Conservation (phyloP, 2,888 invertebrate species). For the Scaptomyza tumidula region DNA sequence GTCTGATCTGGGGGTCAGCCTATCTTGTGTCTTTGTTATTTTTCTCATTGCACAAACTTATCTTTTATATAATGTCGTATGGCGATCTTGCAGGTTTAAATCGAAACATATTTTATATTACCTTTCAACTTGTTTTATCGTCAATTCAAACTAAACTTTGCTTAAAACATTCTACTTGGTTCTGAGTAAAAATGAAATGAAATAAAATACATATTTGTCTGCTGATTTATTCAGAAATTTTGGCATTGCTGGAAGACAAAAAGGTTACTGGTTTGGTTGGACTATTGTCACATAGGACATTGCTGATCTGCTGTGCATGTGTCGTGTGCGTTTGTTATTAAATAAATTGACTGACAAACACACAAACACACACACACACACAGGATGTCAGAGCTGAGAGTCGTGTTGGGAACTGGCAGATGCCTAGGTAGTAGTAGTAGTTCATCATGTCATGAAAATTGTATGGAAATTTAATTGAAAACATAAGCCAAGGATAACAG, state of each 20-base stretch:
- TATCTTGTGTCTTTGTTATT: too few relatives aligned
- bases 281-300: conserved; percentile 35
- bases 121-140: too few relatives aligned
- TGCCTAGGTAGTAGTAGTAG: conserved; percentile 81
- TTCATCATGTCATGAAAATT: conserved; percentile 83
- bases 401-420: conserved; percentile 55
- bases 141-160: too few relatives aligned
- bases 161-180: too few relatives aligned
- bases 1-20: too few relatives aligned
- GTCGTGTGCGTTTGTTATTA: conserved; percentile 69
- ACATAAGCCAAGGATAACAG: conserved; percentile 82
- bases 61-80: too few relatives aligned
- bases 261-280: not conserved
- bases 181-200: too few relatives aligned
- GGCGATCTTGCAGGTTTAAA: too few relatives aligned
- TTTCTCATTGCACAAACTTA: too few relatives aligned
- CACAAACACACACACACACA: conserved; percentile 26
- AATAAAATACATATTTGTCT: conserved; percentile 42
- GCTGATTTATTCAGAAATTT: conserved; percentile 66
- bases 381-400: conserved; percentile 50
- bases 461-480: conserved; percentile 83
- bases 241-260: conserved; percentile 4
- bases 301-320: conserved; percentile 24
- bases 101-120: too few relatives aligned
- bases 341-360: conserved; percentile 75